Base-by-base conservation (phyloP, 1,140 invertebrate species). In the Apis dorsata region DNA sequence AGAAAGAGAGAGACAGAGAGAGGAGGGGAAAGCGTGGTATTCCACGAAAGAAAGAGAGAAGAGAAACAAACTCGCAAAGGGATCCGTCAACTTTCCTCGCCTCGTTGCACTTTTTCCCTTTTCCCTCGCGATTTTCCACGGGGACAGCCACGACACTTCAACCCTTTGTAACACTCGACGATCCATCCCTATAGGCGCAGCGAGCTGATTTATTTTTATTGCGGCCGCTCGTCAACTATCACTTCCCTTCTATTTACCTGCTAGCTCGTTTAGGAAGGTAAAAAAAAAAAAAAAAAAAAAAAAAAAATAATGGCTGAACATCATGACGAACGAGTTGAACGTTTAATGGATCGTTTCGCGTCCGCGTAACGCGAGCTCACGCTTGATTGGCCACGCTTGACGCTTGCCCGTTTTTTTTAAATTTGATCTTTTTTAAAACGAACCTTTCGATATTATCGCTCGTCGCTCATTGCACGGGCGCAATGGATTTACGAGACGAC, bases 171-270 rank as follows among this genome's bases (percentile, higher is more conserved):
- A 49, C 55, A 49, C 53, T 53, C 44, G 4, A 44, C 21, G 44
- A 49, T 49, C 80, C 73, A 44, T 44, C 57, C 5, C 63, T 49
- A n/a, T n/a, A 49, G 72, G 34, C 4, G 34, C 55, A 24, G 49
- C 34, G 1, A 21, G 28, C 55, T 82, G 80, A 82, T 82, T 82
- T 82, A 82, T 82, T 82, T 82, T 82, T 82, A 82, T 77, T 82
- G 80, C 80, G 15, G 65, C 65, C 59, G 73, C 76, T 65, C 73
- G 73, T 81, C 73, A 81, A 51, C 80, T 69, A 81, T 66, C 19
- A 77, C 73, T 69, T 69, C 63, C 65, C 74, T 77, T 53, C 60
- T 63, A 44, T 55, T 34, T 60, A 57, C 44, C 55, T 9, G 65
- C 53, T 69, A 24, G 49, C 57, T 13, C 49, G 80, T 82, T 82